Base-by-base conservation (phyloP, 2,797 vertebrate species). In the Melanotaenia parkinsoni region DNA sequence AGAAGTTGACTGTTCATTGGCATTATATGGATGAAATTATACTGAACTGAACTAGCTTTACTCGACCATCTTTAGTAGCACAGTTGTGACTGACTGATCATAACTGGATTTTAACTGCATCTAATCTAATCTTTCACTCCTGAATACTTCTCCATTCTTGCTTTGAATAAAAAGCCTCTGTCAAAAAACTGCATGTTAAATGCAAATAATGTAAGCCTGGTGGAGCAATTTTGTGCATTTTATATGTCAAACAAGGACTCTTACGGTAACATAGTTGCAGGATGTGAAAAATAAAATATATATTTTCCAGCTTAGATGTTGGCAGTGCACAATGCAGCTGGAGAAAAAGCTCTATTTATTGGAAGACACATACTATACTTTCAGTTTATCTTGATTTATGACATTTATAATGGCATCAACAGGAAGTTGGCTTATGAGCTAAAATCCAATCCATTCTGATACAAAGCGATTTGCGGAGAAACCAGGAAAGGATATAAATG, bases 351-450 rank as follows among this genome's bases (percentile, higher is more conserved):
- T 80, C 28, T 63, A 59, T 76, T 77, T 80, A 82, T 66, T 85
- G 72, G 37, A 58, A 72, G 63, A 61, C 51, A 62, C 47, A 74
- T 58, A 78, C 45, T 68, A 33, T 58, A 69, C 72, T 75, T 80
- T 38, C 37, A 58, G 63, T 69, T 61, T 85, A 80, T 70, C 70
- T 66, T 83, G 79, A 92, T 88, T 80, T 53, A 88, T 82, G 38
- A 72, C 65, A 77, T 75, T 86, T 84, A 83, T 79, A 86, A 90
- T 81, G 65, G 68, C 66, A 86, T 80, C 70, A 83, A 75, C 65
- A 75, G 69, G 67, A 86, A 86, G 75, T 79, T 89, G 82, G 86
- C 75, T 20, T 2, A 3, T 58, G 70, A 64, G 70, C 72, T 78
- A 66, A 85, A 82, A 70, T 76, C 59, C 72, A 70, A 85, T 86